phyloP scores from a whole-genome alignment of 1,140 invertebrate species.

The Hylaeus anthracinus region DNA sequence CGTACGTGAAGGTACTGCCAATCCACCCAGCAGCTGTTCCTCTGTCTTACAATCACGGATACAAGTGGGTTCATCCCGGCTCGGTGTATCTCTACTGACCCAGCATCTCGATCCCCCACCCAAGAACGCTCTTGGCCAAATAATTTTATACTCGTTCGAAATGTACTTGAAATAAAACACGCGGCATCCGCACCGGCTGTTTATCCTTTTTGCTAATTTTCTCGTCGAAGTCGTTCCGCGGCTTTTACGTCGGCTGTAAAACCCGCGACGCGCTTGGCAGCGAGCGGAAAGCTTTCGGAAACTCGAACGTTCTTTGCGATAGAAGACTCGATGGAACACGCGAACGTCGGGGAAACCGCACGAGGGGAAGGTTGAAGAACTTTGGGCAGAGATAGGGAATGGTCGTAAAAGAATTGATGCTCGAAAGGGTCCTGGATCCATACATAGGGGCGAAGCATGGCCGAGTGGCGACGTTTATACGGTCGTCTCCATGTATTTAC shows the following conservation, averaged over 20 bases:
- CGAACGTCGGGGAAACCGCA: not conserved
- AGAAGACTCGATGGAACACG: not conserved
- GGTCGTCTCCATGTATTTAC: not conserved
- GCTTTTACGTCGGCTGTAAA: constrained; percentile 11
- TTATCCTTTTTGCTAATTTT: constrained; percentile 17
- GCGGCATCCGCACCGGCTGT: not conserved
- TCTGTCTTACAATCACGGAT: constrained; percentile 49
- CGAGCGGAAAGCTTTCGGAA: not conserved
- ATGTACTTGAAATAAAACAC: constrained; percentile 43
- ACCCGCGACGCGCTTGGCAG: not conserved
- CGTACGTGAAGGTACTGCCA: constrained; percentile 55
- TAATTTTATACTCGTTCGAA: constrained; percentile 20
- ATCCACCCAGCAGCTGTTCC: constrained; percentile 45
- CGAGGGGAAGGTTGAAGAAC: not conserved
- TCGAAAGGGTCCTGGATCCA: not conserved
- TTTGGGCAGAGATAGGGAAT: not conserved
- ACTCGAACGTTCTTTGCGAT: not conserved
- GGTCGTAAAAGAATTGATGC: constrained; percentile 28
- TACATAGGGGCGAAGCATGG: too few species aligned
- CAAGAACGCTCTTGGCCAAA: not conserved
- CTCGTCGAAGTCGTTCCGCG: not conserved
- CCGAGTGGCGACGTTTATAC: not conserved
- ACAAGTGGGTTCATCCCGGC: constrained; percentile 56
- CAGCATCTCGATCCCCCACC: not conserved
- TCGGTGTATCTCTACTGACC: constrained; percentile 42